These are phyloP conservation scores for Lasioglossum villosulum DNA, from an alignment of 2,888 invertebrate genomes.

Conservation along the genomic window DNA sequence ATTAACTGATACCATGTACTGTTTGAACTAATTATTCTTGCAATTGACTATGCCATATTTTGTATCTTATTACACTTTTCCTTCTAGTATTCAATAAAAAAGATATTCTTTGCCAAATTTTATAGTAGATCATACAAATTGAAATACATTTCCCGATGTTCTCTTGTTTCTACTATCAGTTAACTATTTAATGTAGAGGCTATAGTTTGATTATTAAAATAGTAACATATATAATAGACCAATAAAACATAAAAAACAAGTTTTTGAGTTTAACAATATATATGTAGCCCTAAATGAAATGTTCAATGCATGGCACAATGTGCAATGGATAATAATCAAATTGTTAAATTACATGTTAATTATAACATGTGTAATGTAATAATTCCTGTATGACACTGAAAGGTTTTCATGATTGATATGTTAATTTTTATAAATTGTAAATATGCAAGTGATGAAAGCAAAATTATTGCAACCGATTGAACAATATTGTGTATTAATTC, in stretches of 20 bases:
- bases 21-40: background rate
- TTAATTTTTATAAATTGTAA: background rate
- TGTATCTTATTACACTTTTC: background rate
- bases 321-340: background rate
- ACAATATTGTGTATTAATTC: constrained; percentile 22
- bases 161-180: background rate
- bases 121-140: background rate
- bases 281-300: background rate
- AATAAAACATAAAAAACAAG: background rate
- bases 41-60: background rate
- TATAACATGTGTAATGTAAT: background rate
- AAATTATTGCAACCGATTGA: constrained; percentile 15
- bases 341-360: background rate
- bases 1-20: background rate
- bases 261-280: background rate
- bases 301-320: background rate
- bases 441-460: constrained; percentile 3
- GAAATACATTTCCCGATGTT: background rate
- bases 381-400: background rate
- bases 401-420: background rate
- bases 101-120: background rate
- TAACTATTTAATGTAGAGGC: background rate
- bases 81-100: background rate
- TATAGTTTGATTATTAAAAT: background rate
- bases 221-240: background rate